These are phyloP conservation scores for Tipula confusa DNA, from an alignment of 2,888 invertebrate species.

Conservation along the genomic window DNA sequence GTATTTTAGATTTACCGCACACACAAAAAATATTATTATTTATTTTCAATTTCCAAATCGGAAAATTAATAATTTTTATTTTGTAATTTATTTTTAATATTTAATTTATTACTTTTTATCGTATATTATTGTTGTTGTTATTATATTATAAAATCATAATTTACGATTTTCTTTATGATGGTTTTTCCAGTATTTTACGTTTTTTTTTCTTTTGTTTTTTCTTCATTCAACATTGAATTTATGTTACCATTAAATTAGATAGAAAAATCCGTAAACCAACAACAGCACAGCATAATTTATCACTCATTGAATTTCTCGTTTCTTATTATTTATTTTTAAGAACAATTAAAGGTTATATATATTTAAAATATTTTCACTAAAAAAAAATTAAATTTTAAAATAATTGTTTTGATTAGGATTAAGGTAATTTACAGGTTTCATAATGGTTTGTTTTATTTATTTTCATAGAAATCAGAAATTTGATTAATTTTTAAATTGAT, in stretches of 20 bases:
- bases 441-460: neutral
- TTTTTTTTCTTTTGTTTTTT: neutral
- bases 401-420: neutral
- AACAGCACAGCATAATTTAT: conserved; percentile 1
- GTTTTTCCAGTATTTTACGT: neutral
- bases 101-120: neutral
- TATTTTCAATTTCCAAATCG: neutral
- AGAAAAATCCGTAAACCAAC: neutral
- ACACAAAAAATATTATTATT: neutral
- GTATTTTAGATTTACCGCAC: neutral
- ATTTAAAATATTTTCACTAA: conserved; percentile 12
- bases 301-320: neutral
- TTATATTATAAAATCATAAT: neutral
- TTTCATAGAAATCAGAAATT: neutral
- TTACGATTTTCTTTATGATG: neutral
- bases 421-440: neutral
- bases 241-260: neutral
- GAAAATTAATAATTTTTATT: neutral
- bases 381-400: neutral
- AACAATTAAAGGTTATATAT: conserved; percentile 15
- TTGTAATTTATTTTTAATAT: neutral
- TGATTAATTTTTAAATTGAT: neutral
- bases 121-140: neutral
- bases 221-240: neutral
- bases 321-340: neutral